A percentile compares a stretch with the other conserved stretches of the same genome.
These are phyloP conservation scores for Mormoops blainvillei DNA, from an alignment of 2,113 vertebrate species.

Conservation along the genomic window DNA sequence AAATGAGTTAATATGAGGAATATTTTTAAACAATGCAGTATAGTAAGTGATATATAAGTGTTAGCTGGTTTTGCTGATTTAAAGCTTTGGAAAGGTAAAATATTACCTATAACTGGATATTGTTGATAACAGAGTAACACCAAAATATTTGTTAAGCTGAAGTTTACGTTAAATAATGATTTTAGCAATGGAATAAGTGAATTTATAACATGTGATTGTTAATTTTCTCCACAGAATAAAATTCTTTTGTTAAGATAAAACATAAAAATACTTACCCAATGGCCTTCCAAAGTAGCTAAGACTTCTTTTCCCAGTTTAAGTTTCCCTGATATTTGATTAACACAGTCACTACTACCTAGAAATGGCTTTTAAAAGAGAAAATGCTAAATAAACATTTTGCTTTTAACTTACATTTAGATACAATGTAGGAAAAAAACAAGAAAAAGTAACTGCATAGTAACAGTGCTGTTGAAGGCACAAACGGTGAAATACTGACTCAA, in stretches of 20 bases:
- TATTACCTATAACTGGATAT: slow-evolving; percentile 8
- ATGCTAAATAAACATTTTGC: slow-evolving; percentile 33
- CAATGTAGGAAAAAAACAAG: neutral
- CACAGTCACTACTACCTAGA: slow-evolving; percentile 93
- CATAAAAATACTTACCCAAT: slow-evolving; percentile 90
- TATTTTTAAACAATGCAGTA: neutral
- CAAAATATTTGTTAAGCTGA: neutral
- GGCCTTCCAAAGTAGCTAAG: slow-evolving; percentile 94
- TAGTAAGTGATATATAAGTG: neutral
- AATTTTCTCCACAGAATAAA: neutral
- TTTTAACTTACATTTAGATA: slow-evolving; percentile 41
- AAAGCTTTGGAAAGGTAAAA: neutral
- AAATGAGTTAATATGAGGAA: slow-evolving; percentile 20
- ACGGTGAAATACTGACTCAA: neutral
- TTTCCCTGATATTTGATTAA: slow-evolving; percentile 96
- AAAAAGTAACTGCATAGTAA: neutral
- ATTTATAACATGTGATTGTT: neutral
- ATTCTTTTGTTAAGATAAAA: slow-evolving; percentile 24
- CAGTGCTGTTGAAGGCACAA: neutral
- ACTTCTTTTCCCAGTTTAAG: slow-evolving; percentile 99
- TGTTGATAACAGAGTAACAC: neutral
- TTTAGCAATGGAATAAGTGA: neutral
- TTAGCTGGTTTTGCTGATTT: slow-evolving; percentile 12
- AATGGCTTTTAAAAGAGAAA: slow-evolving; percentile 88
- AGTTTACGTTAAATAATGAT: slow-evolving; percentile 11